A percentile compares a stretch with the other conserved stretches of the same genome.
Evolutionary conservation across 2,113 vertebrate species (phyloP).

Genomic region (Monopterus albus): DNA sequence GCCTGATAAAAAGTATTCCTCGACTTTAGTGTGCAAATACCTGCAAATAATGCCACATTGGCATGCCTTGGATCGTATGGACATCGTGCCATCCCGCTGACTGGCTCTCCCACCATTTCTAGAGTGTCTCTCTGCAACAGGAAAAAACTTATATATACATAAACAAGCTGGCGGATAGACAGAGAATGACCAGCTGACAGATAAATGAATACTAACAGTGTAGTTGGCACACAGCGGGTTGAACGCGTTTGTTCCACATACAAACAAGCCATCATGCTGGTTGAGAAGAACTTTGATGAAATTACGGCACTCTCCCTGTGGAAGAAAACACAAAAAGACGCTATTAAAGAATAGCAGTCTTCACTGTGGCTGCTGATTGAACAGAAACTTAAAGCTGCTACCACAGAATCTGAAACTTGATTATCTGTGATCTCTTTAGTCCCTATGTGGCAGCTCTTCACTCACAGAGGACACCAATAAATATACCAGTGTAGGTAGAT

Average conservation of each 20-base stretch:
- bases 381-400: constrained; percentile 37
- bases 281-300: constrained; percentile 95
- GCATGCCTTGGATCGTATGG: constrained; percentile 97
- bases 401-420: constrained; percentile 17
- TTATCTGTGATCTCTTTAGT: constrained; percentile 18
- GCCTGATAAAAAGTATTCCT: constrained; percentile 15
- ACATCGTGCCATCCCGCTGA: constrained; percentile 97
- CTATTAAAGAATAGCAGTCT: constrained; percentile 32
- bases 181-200: constrained; percentile 17
- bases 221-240: constrained; percentile 97
- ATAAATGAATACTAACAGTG: constrained; percentile 87
- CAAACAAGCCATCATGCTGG: constrained; percentile 88
- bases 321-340: constrained; percentile 13
- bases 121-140: constrained; percentile 89
- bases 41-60: constrained; percentile 96
- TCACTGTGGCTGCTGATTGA: constrained; percentile 56
- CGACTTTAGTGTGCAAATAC: constrained; percentile 70
- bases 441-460: constrained; percentile 12
- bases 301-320: constrained; percentile 94
- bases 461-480: constrained; percentile 7
- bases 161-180: constrained; percentile 43
- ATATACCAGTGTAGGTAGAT: background rate
- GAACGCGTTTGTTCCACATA: constrained; percentile 97
- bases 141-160: constrained; percentile 3
- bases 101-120: constrained; percentile 89